Evolutionary conservation across 2,113 vertebrate genomes (phyloP).

Genomic region (Cyanoderma ruficeps): DNA sequence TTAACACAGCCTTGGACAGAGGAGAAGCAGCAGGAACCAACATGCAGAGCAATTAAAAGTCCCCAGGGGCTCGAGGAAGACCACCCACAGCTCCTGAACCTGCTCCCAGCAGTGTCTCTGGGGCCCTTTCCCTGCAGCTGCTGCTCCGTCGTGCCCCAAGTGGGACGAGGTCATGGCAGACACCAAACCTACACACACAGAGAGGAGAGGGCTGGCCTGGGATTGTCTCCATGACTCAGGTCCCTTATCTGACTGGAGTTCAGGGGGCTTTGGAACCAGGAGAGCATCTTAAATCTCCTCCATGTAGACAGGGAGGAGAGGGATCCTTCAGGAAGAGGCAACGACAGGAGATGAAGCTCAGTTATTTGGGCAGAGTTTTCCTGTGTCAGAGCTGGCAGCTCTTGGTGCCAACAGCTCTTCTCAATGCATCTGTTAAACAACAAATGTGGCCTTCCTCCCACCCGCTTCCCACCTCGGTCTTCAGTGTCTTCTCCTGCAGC

Average conservation of each 20-base stretch:
- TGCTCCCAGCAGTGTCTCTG: not conserved
- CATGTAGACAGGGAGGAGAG: not conserved
- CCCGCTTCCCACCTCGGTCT: rapidly evolving
- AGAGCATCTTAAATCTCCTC: not conserved
- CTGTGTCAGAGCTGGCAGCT: not conserved
- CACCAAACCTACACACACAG: not conserved
- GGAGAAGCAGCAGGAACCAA: conserved; percentile 24
- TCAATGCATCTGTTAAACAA: not conserved
- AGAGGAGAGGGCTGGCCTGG: not conserved
- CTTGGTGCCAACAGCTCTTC: not conserved
- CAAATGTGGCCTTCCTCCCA: not conserved
- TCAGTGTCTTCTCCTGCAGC: not conserved
- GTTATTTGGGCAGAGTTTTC: not conserved
- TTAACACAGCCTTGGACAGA: not conserved
- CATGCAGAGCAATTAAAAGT: conserved; percentile 65
- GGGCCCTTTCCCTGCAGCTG: not conserved
- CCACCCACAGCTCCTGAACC: not conserved
- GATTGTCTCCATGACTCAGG: not conserved
- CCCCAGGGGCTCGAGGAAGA: not conserved
- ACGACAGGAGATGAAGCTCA: not conserved
- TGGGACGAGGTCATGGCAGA: not conserved
- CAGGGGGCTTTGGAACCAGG: not conserved
- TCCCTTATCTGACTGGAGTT: not conserved
- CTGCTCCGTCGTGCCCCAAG: rapidly evolving
- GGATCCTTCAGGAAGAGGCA: not conserved